Base-by-base conservation (phyloP, 2,797 vertebrate genomes). In the Holocentrus rufus region DNA sequence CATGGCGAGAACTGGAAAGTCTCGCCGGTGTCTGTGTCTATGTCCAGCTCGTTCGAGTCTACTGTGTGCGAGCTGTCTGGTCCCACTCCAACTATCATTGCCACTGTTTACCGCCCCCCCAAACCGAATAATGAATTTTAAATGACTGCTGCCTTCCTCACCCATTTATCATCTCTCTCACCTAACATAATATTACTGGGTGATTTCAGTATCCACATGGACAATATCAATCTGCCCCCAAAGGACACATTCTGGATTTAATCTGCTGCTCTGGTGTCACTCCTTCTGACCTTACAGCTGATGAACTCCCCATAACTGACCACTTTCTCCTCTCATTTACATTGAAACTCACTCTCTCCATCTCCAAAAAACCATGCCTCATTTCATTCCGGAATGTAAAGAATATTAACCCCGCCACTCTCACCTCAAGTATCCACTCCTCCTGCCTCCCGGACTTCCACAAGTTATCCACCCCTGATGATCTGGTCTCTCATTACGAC, bases 251-350 rank as follows among this genome's bases (percentile, higher is more conserved):
- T 47, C 18, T 80, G 62, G 67, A 76, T 15, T 22, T 76, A 15
- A 25, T 80, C 18, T 80, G 77, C 27, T 74, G 60, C 44, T 73
- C 62, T 36, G 64, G 50, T 69, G 17, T 64, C 17, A 58, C 23
- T 14, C 63, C 63, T 23, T 3, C 7, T 11, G 53, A 54, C 1
- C 46, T 1, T 23, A 14, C 22, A 0, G 34, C 47, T 10, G n/a
- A 18, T 14, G 22, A 30, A 15, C 18, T 78, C 6, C 69, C 23
- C 1, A 54, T 31, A 18, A 49, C 44, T 31, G 70, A 70, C 18
- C 44, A 74, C 17, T 17, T 31, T 1, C 53, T 79, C 1, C 7
- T 69, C 6, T 59, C 70, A 22, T 79, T 74, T 20, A 67, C 31
- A 14, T 3, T 27, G 2, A 44, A 34, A 18, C 34, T 73, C 9